Evolutionary conservation across 2,797 vertebrate species (phyloP).

Genomic region (Sebastes cheni): DNA sequence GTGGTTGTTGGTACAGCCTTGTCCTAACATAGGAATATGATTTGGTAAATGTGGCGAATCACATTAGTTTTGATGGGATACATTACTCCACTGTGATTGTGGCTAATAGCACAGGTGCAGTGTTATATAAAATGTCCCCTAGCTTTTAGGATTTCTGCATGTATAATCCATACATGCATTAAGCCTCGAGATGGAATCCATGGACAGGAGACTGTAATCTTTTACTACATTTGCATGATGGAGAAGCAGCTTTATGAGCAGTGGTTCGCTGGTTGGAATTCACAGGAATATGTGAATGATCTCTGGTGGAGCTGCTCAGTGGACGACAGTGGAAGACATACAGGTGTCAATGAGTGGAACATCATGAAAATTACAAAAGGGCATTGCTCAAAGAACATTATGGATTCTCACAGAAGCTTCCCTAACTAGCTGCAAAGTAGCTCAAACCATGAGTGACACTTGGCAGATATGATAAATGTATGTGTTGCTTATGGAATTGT

Average conservation of each 20-base stretch:
- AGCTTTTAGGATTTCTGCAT: slow-evolving; percentile 2
- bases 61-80: not conserved
- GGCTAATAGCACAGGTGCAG: slow-evolving; percentile 11
- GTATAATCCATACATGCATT: slow-evolving; percentile 5
- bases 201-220: not conserved
- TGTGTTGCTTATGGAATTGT: slow-evolving; percentile 14
- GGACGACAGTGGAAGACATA: not conserved
- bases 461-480: slow-evolving; percentile 21
- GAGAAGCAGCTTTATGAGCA: not conserved
- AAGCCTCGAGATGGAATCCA: not conserved
- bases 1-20: too few species aligned
- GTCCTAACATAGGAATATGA: not conserved
- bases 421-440: not conserved
- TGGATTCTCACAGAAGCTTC: not conserved
- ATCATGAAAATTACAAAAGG: not conserved
- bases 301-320: not conserved
- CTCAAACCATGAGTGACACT: slow-evolving; percentile 10
- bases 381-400: not conserved
- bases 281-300: not conserved
- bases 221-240: not conserved
- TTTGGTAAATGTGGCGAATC: slow-evolving; percentile 3
- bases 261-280: not conserved
- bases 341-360: not conserved
- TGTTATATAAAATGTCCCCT: not conserved
- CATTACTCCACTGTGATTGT: not conserved